phyloP scores from a whole-genome alignment of 1,140 invertebrate species.

The Drosophila tani region DNA sequence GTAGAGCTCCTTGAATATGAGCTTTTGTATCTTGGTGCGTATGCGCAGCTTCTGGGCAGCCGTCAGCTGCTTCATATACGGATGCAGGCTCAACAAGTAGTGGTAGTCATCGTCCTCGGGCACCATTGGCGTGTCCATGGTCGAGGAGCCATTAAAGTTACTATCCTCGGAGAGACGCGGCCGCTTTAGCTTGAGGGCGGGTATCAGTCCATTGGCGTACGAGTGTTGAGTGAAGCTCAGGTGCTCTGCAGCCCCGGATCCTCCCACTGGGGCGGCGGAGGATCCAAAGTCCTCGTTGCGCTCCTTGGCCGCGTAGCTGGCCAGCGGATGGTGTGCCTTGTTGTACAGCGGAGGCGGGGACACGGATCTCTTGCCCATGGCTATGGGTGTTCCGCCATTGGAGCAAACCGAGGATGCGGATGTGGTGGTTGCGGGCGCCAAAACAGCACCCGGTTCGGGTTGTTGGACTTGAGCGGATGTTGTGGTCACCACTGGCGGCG shows the following conservation, averaged over 20 bases:
- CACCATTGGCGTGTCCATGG: constrained; percentile 75
- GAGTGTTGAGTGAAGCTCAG: constrained; percentile 80
- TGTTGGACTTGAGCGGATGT: constrained; percentile 54
- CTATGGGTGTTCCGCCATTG: constrained; percentile 36
- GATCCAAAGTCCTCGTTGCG: constrained; percentile 56
- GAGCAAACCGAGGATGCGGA: constrained; percentile 52
- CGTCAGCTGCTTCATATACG: constrained; percentile 83
- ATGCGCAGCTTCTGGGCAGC: constrained; percentile 81
- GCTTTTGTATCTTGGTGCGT: constrained; percentile 84
- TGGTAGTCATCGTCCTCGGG: constrained; percentile 84
- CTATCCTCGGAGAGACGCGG: constrained; percentile 80
- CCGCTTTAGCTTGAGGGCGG: constrained; percentile 76
- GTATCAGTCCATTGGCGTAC: constrained; percentile 80
- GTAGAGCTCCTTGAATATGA: constrained; percentile 85
- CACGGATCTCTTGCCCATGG: constrained; percentile 69
- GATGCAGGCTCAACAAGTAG: constrained; percentile 82
- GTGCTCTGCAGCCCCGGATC: constrained; percentile 48
- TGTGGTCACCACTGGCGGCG: constrained; percentile 63
- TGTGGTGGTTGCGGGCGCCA: constrained; percentile 71
- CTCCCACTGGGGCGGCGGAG: constrained; percentile 1
- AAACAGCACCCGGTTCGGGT: constrained; percentile 39
- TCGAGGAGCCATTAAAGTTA: constrained; percentile 83
- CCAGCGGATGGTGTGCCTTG: constrained; percentile 77
- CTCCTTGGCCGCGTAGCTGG: constrained; percentile 59
- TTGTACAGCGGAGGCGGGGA: constrained; percentile 79